Conservation (phyloP, 2,888 invertebrate genomes). For the Epirrhoe alternata region DNA sequence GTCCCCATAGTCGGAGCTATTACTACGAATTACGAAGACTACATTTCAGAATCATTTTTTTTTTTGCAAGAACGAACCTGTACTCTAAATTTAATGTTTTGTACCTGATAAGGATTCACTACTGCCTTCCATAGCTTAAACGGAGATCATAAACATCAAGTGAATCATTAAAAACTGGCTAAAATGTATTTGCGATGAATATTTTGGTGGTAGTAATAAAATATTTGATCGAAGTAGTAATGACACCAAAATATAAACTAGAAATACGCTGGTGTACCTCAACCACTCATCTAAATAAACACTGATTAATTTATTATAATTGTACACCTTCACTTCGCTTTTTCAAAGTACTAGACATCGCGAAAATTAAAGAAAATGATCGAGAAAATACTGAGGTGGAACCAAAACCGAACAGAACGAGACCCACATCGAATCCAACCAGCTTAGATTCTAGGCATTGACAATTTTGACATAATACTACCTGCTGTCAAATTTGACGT, state of each 20-base stretch:
- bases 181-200: conserved; percentile 17
- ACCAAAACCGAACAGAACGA: no score
- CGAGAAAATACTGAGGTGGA: conserved; percentile 2
- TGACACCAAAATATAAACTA: conserved; percentile 4
- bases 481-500: no score
- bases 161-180: conserved; percentile 27
- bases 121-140: conserved; percentile 71
- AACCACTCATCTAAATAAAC: conserved; percentile 3
- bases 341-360: not conserved
- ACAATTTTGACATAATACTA: no score
- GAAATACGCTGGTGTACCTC: conserved; percentile 3
- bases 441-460: no score
- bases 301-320: not conserved
- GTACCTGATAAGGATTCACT: conserved; percentile 75
- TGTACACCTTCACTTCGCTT: not conserved
- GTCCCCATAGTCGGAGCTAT: conserved; percentile 66
- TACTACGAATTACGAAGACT: conserved; percentile 57
- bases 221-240: conserved; percentile 34
- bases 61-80: not conserved
- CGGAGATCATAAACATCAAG: conserved; percentile 30
- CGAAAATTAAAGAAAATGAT: not conserved
- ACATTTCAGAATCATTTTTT: conserved; percentile 32
- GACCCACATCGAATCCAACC: no score
- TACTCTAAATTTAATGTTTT: conserved; percentile 20
- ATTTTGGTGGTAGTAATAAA: not conserved